Conservation (phyloP, 2,888 invertebrate species). For the Trachelus iudaicus region DNA sequence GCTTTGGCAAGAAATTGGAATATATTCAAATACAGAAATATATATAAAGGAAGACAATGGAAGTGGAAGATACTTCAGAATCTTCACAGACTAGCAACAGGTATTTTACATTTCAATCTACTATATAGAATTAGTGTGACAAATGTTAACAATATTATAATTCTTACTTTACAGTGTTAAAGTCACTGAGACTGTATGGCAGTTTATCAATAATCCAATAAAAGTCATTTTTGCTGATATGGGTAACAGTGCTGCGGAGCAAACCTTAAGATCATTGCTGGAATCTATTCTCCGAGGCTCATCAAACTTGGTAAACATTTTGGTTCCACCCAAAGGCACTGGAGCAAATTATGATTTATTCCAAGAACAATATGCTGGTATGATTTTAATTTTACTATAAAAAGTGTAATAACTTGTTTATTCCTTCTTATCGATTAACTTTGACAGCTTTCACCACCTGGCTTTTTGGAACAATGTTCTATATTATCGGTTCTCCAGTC, state of each 20-base stretch:
- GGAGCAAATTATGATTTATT: constrained; percentile 34
- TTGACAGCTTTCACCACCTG: constrained; percentile 73
- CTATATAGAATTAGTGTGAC: neutral
- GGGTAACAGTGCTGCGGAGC: constrained; percentile 70
- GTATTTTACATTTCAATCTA: constrained; percentile 8
- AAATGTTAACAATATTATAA: neutral
- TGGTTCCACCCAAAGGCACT: constrained; percentile 47
- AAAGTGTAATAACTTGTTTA: constrained; percentile 24
- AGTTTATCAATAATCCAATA: constrained; percentile 74
- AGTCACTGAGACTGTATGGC: constrained; percentile 68
- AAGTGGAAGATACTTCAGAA: constrained; percentile 18
- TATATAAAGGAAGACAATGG: constrained; percentile 14
- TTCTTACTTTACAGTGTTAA: constrained; percentile 23
- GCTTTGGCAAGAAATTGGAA: neutral
- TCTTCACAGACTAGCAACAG: constrained; percentile 24
- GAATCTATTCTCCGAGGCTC: constrained; percentile 65
- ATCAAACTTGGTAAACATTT: constrained; percentile 48
- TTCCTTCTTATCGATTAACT: neutral
- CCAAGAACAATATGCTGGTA: constrained; percentile 46
- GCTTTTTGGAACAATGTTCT: constrained; percentile 76
- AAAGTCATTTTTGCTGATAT: constrained; percentile 71
- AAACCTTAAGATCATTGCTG: constrained; percentile 71
- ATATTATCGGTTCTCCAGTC: constrained; percentile 69
- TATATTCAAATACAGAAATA: neutral
- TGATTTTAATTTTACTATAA: constrained; percentile 60